Conservation (phyloP, 30 jellyfish, hydroid and myxozoan genomes). For the Chironex yamaguchii region DNA sequence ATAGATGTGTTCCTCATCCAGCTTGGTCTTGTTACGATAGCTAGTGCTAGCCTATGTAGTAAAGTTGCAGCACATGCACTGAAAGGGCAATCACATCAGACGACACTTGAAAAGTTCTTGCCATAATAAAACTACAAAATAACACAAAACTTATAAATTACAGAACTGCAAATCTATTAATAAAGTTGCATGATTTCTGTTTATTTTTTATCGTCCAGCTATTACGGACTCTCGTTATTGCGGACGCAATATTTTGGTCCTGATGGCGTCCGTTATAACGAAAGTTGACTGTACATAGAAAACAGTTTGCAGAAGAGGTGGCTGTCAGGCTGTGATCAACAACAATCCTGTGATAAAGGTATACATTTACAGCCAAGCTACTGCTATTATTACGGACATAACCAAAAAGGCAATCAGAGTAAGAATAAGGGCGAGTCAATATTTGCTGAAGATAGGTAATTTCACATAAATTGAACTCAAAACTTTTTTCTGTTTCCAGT, state of each 20-base stretch:
- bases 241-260: conserved; percentile 17
- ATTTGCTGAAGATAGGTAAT: too few species aligned
- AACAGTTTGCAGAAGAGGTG: too few species aligned
- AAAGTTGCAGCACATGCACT: conserved; percentile 23
- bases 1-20: conserved; percentile 3
- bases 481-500: too few species aligned
- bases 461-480: too few species aligned
- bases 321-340: too few species aligned
- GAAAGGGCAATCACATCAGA: conserved; percentile 13
- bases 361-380: too few species aligned
- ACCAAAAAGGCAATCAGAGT: too few species aligned
- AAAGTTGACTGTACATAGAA: too few species aligned
- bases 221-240: conserved; percentile 10
- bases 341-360: too few species aligned
- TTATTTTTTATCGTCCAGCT: neutral
- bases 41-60: conserved; percentile 10
- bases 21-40: conserved; percentile 18
- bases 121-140: neutral
- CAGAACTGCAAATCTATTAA: conserved; percentile 9
- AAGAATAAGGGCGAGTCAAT: too few species aligned
- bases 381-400: too few species aligned
- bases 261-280: too few species aligned
- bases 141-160: neutral
- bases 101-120: conserved; percentile 12
- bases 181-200: neutral